Conservation (phyloP, 2,113 vertebrate genomes). For the Petromus typicus region DNA sequence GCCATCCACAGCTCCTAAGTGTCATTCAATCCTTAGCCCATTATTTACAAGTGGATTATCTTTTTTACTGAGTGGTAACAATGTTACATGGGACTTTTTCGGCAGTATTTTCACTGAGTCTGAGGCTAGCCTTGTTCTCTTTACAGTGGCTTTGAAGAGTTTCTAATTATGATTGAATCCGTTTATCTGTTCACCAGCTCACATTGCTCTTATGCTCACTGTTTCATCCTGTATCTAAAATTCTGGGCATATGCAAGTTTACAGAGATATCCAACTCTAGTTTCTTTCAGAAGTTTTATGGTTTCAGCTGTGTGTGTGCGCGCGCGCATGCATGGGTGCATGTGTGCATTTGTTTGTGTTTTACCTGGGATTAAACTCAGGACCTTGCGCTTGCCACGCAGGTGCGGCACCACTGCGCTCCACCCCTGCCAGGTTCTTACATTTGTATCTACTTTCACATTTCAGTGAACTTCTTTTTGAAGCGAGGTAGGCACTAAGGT, state of each 20-base stretch:
- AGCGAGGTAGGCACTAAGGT: neutral
- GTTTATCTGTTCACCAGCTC: neutral
- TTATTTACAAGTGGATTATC: neutral
- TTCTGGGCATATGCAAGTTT: neutral
- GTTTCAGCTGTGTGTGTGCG: neutral
- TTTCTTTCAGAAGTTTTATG: neutral
- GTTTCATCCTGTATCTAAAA: conserved; percentile 18
- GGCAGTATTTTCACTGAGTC: neutral
- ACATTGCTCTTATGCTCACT: neutral
- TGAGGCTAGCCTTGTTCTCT: neutral
- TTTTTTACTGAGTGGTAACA: neutral
- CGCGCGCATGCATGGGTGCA: too few relatives aligned
- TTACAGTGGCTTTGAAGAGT: neutral
- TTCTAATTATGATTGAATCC: neutral
- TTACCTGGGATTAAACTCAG: too few relatives aligned
- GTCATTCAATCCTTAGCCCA: neutral
- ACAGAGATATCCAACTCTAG: neutral
- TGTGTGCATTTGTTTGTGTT: too few relatives aligned
- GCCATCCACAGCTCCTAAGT: neutral
- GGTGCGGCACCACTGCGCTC: too few relatives aligned
- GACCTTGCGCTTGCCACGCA: too few relatives aligned
- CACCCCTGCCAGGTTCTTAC: neutral
- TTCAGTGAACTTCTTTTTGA: neutral
- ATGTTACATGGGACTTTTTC: neutral
- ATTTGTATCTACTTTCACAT: neutral